Evolutionary conservation across 2,113 vertebrate species (phyloP), one percentile per base, ranked within the genome.

Genomic region (Tyrannus savana): DNA sequence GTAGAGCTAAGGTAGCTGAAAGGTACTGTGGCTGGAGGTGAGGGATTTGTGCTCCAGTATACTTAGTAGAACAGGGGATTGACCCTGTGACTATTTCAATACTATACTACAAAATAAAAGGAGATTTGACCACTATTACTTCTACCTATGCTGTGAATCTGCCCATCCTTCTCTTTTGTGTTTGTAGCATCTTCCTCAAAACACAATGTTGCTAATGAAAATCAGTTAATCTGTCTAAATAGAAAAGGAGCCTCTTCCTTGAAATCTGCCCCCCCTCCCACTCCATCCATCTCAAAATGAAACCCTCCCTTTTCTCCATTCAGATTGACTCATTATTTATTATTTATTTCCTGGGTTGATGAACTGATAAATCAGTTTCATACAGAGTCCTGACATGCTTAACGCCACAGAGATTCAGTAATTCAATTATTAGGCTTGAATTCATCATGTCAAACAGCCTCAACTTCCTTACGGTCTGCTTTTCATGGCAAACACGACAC

Each of bases 271-370:
- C 12, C 7, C 6, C 47, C n/a, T 15, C 22, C 56, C 13, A 49
- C 12, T 47, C 25, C 41, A 64, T 42, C 21, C 64, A 67, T 59
- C 44, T 69, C 41, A 68, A 66, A 89, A 78, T 9, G 2, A 82
- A 93, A 39, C 5, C 30, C 12, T 64, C 30, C 0, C 1, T 72
- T 91, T 75, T 46, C 17, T 66, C 44, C 5, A 28, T 76, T 56
- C 50, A 62, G n/a, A 88, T 31, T 53, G 41, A 69, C 11, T 66
- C 37, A 28, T 9, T 31, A 55, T 63, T 78, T 71, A 49, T 78
- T 81, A 71, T 91, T 87, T 84, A 55, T 83, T 90, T 93, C 49
- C 50, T 64, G 37, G 17, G 18, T 52, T 80, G 63, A 42, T 69
- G 53, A 88, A 88, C 41, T 16, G 6, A 73, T 83, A 80, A 95